These are phyloP conservation scores for Conus canariensis DNA, from an alignment of 2,888 invertebrate genomes.

Conservation along the genomic window DNA sequence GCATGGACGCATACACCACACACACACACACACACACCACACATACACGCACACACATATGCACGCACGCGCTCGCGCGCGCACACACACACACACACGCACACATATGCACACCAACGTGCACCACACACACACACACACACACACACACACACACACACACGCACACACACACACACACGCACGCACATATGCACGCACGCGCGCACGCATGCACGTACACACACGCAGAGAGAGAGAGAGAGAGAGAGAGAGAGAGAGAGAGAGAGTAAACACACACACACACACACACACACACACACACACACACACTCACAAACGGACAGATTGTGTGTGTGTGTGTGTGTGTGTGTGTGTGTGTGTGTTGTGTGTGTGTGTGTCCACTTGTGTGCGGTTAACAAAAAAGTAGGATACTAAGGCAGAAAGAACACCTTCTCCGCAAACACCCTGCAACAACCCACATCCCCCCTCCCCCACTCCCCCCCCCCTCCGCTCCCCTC, in stretches of 20 bases:
- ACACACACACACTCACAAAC: slow-evolving; percentile 1
- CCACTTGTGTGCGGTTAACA: background rate
- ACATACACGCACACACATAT: background rate
- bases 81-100: background rate
- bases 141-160: too few species aligned
- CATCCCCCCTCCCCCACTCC: too few species aligned
- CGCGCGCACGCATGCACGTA: background rate
- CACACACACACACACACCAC: slow-evolving; percentile 8
- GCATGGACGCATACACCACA: background rate
- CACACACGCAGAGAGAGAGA: background rate
- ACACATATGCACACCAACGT: background rate
- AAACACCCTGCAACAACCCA: too few species aligned
- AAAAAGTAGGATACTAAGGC: too few species aligned
- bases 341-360: background rate
- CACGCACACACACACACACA: background rate
- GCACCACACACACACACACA: background rate
- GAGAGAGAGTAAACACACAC: background rate
- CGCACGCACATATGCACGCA: background rate
- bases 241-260: background rate
- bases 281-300: slow-evolving; percentile 21
- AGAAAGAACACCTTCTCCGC: too few species aligned
- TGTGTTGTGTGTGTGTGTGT: slow-evolving; percentile 6
- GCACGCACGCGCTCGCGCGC: too few species aligned
- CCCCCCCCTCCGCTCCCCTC: too few species aligned
- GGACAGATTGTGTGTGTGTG: background rate